A percentile compares a stretch with the other conserved stretches of the same genome.
These are phyloP conservation scores for Gila robusta DNA, from an alignment of 2,797 vertebrate genomes.

Conservation along the genomic window DNA sequence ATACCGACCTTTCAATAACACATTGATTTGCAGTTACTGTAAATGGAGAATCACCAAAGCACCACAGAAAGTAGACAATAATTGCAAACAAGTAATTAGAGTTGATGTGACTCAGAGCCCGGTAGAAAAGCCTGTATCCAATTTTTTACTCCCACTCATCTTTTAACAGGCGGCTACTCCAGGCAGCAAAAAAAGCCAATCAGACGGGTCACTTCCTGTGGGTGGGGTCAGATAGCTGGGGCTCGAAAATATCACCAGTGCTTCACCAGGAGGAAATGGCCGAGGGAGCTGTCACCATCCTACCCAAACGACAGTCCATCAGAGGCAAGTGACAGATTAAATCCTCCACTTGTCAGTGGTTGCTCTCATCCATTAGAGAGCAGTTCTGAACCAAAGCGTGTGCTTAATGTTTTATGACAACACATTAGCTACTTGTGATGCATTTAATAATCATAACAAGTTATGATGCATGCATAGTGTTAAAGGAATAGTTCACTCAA, in stretches of 20 bases:
- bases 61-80: constrained; percentile 24
- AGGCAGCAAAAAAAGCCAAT: constrained; percentile 93
- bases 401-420: constrained; percentile 9
- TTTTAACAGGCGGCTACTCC: constrained; percentile 87
- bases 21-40: constrained; percentile 59
- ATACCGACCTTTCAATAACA: constrained; percentile 53
- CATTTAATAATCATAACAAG: neutral
- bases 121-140: neutral
- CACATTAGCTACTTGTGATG: constrained; percentile 17
- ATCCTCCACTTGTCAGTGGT: constrained; percentile 24
- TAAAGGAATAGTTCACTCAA: neutral
- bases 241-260: constrained; percentile 94
- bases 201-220: constrained; percentile 98
- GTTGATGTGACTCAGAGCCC: constrained; percentile 1
- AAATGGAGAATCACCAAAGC: constrained; percentile 49
- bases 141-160: constrained; percentile 29
- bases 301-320: constrained; percentile 93
- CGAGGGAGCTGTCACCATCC: constrained; percentile 94
- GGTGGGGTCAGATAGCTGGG: constrained; percentile 99
- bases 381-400: neutral
- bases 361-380: constrained; percentile 26
- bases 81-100: constrained; percentile 38
- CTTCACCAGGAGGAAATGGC: constrained; percentile 95
- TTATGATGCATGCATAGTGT: neutral
- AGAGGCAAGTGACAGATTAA: constrained; percentile 80